phyloP scores from a whole-genome alignment of 2,797 vertebrate genomes.

The Parotocinclus haroldoi region DNA sequence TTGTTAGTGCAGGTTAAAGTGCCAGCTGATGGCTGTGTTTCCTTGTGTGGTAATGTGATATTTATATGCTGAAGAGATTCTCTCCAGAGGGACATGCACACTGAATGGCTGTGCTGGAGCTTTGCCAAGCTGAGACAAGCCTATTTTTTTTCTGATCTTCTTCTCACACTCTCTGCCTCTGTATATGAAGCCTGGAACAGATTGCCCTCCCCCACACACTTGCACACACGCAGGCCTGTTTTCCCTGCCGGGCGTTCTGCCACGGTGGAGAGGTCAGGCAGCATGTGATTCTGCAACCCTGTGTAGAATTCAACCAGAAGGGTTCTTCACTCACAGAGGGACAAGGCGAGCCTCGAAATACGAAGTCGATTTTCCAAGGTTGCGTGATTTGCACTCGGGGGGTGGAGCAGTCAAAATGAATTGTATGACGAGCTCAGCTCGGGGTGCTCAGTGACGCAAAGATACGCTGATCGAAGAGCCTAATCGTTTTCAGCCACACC shows the following conservation, averaged over 20 bases:
- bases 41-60: constrained; percentile 79
- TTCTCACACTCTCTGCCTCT: constrained; percentile 25
- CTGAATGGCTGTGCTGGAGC: constrained; percentile 36
- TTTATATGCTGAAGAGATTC: constrained; percentile 74
- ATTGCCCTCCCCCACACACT: constrained; percentile 24
- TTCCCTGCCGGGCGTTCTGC: constrained; percentile 68
- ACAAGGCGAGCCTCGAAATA: constrained; percentile 67
- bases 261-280: constrained; percentile 71
- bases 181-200: constrained; percentile 18
- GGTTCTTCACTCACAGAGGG: constrained; percentile 63
- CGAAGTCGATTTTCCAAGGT: constrained; percentile 64
- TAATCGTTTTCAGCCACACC: too few relatives aligned
- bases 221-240: constrained; percentile 52
- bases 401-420: not conserved
- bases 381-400: constrained; percentile 48
- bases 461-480: too few relatives aligned
- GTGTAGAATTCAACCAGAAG: constrained; percentile 69
- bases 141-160: constrained; percentile 27
- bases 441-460: too few relatives aligned
- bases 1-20: constrained; percentile 66
- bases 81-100: constrained; percentile 54
- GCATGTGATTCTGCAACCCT: constrained; percentile 71
- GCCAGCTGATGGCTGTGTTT: constrained; percentile 68
- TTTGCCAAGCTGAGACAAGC: constrained; percentile 37
- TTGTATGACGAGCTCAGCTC: not conserved